Evolutionary conservation across 2,797 vertebrate genomes (phyloP).

Genomic region (Borostomias antarcticus): DNA sequence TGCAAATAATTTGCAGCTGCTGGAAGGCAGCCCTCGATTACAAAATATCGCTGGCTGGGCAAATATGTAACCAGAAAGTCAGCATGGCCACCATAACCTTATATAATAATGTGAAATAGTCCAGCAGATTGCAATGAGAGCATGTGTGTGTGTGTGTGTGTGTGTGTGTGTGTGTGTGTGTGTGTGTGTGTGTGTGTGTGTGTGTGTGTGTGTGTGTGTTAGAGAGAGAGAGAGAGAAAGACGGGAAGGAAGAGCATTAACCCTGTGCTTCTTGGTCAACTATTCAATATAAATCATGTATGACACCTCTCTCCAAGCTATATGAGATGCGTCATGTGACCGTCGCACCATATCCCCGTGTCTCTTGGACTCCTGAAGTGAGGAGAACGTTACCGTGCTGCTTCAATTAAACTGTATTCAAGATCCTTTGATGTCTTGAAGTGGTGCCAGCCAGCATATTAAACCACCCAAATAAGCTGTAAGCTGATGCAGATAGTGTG

Average conservation of each 20-base stretch:
- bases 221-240: too few relatives aligned
- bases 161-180: neutral
- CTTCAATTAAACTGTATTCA: constrained; percentile 28
- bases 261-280: neutral
- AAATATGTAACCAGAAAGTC: constrained; percentile 64
- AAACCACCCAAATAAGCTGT: neutral
- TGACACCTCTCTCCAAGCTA: neutral
- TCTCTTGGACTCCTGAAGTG: constrained; percentile 15
- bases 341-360: constrained; percentile 4
- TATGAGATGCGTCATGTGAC: constrained; percentile 2
- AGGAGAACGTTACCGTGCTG: constrained; percentile 13
- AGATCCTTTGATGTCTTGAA: constrained; percentile 19
- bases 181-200: neutral
- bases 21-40: constrained; percentile 53
- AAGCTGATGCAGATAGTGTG: constrained; percentile 10
- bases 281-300: neutral
- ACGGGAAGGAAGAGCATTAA: too few relatives aligned
- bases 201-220: too few relatives aligned
- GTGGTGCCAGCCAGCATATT: too few relatives aligned
- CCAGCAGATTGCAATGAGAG: constrained; percentile 27
- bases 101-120: constrained; percentile 66
- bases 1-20: constrained; percentile 24
- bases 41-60: constrained; percentile 35
- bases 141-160: neutral
- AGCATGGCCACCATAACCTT: constrained; percentile 62